Evolutionary conservation across 2,888 invertebrate species (phyloP).

Genomic region (Ophioninae sp.): DNA sequence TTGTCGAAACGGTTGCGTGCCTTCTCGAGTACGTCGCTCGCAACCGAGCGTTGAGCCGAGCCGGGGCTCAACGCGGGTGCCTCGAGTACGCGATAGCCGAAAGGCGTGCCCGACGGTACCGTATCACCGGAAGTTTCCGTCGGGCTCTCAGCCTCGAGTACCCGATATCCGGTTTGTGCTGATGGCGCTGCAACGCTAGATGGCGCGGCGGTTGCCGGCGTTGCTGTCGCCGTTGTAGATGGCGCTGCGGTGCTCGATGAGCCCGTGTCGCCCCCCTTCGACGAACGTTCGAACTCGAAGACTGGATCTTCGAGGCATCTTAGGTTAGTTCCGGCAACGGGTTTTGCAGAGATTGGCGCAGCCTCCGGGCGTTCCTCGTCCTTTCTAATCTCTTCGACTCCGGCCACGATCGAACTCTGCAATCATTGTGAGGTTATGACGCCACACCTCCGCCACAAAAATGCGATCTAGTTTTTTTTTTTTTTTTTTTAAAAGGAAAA

Average conservation of each 20-base stretch:
- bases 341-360: slow-evolving; percentile 73
- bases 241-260: slow-evolving; percentile 73
- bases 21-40: slow-evolving; percentile 89
- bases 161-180: slow-evolving; percentile 83
- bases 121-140: slow-evolving; percentile 58
- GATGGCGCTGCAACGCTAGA: slow-evolving; percentile 72
- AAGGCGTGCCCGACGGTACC: slow-evolving; percentile 30
- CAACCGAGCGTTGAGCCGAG: slow-evolving; percentile 81
- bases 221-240: slow-evolving; percentile 64
- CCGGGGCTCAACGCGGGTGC: slow-evolving; percentile 74
- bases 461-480: no score
- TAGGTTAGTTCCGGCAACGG: slow-evolving; percentile 82
- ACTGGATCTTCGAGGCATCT: slow-evolving; percentile 83
- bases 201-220: slow-evolving; percentile 46
- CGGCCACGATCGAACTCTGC: slow-evolving; percentile 64
- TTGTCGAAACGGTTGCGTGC: slow-evolving; percentile 92
- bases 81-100: slow-evolving; percentile 79
- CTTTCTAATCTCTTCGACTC: slow-evolving; percentile 66
- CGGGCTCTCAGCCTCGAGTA: slow-evolving; percentile 82
- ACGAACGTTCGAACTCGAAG: slow-evolving; percentile 81
- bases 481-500: no score
- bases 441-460: no score
- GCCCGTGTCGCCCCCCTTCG: slow-evolving; percentile 68
- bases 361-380: slow-evolving; percentile 54
- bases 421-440: neutral